Evolutionary conservation across 2,888 invertebrate genomes (phyloP).

Genomic region (Habroteleia sp.): DNA sequence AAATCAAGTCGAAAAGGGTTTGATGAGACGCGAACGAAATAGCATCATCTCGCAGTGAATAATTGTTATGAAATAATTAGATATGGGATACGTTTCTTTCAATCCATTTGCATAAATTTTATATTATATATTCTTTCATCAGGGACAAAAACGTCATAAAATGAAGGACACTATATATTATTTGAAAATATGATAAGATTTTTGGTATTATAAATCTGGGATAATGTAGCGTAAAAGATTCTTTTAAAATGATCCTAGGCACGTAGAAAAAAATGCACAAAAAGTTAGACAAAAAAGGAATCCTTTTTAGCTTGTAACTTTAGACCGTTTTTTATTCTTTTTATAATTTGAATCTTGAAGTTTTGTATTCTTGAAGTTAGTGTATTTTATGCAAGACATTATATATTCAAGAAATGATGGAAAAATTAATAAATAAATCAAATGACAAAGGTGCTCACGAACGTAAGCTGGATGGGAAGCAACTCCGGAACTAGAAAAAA

Average conservation of each 20-base stretch:
- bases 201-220: conserved; percentile 8
- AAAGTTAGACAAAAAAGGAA: conserved; percentile 25
- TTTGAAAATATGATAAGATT: too few species aligned
- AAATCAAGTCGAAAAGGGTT: conserved; percentile 67
- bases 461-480: conserved; percentile 60
- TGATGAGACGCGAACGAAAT: conserved; percentile 36
- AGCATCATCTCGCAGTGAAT: conserved; percentile 39
- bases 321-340: conserved; percentile 22
- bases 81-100: conserved; percentile 54
- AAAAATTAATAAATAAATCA: conserved; percentile 59
- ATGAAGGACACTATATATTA: too few species aligned
- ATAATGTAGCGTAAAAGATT: conserved; percentile 8
- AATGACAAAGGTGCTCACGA: conserved; percentile 39
- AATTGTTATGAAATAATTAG: conserved; percentile 44
- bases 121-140: background rate
- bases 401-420: conserved; percentile 45
- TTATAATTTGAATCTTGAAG: conserved; percentile 31
- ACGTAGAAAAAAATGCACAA: conserved; percentile 12
- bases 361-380: too few species aligned
- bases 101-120: conserved; percentile 39
- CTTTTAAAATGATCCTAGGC: conserved; percentile 13
- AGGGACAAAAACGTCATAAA: too few species aligned
- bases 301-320: conserved; percentile 26
- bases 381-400: conserved; percentile 37
- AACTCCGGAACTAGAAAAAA: conserved; percentile 76